phyloP scores from a whole-genome alignment of 2,797 vertebrate species.

The Pseudomugil tenellus region DNA sequence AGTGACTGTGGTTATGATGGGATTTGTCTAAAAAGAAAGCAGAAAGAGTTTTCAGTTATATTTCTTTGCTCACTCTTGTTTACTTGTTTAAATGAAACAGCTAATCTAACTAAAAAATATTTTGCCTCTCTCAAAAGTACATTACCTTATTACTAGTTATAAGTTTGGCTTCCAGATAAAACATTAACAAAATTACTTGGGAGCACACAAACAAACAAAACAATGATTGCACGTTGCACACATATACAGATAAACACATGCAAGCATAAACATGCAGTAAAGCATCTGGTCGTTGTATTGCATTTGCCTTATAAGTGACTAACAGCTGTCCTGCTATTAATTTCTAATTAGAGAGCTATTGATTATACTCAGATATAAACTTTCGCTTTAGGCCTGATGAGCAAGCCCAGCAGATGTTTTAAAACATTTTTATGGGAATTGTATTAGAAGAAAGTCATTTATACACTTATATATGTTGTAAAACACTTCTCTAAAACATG shows the following conservation, averaged over 20 bases:
- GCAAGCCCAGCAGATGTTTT: constrained; percentile 70
- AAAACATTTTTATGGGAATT: constrained; percentile 55
- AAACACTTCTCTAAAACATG: constrained; percentile 42
- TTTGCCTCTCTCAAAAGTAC: constrained; percentile 22
- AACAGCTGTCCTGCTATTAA: constrained; percentile 72
- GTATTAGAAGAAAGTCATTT: constrained; percentile 62
- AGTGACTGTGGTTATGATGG: neutral
- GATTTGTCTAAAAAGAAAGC: neutral
- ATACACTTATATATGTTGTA: constrained; percentile 39
- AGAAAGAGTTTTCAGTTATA: constrained; percentile 16
- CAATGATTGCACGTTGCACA: constrained; percentile 17
- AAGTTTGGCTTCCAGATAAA: constrained; percentile 29
- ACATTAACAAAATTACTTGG: constrained; percentile 34
- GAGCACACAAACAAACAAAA: constrained; percentile 21
- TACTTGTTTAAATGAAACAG: constrained; percentile 15
- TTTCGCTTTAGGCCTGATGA: constrained; percentile 59
- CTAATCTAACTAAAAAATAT: constrained; percentile 12
- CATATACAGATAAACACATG: constrained; percentile 20
- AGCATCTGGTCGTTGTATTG: constrained; percentile 72
- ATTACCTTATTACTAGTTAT: constrained; percentile 36
- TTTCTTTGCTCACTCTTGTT: constrained; percentile 13
- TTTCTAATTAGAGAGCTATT: constrained; percentile 78
- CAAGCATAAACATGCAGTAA: constrained; percentile 29
- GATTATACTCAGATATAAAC: constrained; percentile 71
- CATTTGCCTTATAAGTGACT: constrained; percentile 73